phyloP scores from a whole-genome alignment of 2,888 invertebrate genomes.

The Trichacis sp. region DNA sequence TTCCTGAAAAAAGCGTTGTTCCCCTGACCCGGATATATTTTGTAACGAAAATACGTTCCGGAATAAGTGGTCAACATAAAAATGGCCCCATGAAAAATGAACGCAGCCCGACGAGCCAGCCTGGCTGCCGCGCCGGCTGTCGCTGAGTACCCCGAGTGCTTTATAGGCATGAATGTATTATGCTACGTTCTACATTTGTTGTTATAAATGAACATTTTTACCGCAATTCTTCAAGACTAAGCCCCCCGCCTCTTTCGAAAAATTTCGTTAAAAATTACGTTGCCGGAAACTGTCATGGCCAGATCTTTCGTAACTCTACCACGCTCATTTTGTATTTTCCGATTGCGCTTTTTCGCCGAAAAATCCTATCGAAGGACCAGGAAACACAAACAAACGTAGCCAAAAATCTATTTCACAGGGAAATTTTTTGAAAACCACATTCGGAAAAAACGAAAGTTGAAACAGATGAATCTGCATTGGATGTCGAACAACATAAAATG shows the following conservation, averaged over 20 bases:
- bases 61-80: constrained; percentile 6
- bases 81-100: constrained; percentile 8
- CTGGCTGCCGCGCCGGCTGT: constrained; percentile 5
- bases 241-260: background rate
- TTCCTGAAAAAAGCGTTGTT: background rate
- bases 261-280: background rate
- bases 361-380: too few relatives aligned
- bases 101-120: background rate
- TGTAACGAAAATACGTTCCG: background rate
- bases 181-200: constrained; percentile 6
- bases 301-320: background rate
- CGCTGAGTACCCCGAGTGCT: constrained; percentile 1
- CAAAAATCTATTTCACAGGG: too few relatives aligned
- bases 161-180: constrained; percentile 10
- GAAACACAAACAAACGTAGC: too few relatives aligned
- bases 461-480: too few relatives aligned
- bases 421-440: too few relatives aligned
- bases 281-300: background rate
- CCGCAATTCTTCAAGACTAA: background rate
- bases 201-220: constrained; percentile 1
- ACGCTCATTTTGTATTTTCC: background rate
- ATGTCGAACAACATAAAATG: too few relatives aligned
- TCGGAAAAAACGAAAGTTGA: too few relatives aligned
- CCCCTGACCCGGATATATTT: background rate
- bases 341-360: too few relatives aligned